Conservation (phyloP, 2,888 invertebrate species). For the Chrysolina americana region DNA sequence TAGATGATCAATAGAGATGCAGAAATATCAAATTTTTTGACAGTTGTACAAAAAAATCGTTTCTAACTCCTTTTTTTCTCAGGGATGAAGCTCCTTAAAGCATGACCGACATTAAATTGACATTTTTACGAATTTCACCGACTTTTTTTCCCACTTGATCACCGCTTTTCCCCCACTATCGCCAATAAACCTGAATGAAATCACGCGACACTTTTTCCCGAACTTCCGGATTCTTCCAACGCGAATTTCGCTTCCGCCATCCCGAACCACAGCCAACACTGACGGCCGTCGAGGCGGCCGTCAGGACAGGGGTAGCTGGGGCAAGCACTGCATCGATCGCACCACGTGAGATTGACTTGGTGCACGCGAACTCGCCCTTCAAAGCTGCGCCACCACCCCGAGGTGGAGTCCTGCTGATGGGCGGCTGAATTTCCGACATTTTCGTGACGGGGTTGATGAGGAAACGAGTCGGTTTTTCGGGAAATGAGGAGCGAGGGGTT, state of each 20-base stretch:
- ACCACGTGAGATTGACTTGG: conserved; percentile 53
- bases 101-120: too few relatives aligned
- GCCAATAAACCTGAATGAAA: not conserved
- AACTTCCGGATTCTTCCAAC: not conserved
- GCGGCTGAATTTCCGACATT: conserved; percentile 41
- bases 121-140: too few relatives aligned
- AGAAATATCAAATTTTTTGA: too few relatives aligned
- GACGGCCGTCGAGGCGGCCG: conserved; percentile 50
- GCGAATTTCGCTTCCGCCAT: conserved; percentile 55
- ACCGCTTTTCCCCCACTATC: too few relatives aligned
- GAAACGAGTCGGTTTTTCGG: not conserved
- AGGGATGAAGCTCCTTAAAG: too few relatives aligned
- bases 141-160: too few relatives aligned
- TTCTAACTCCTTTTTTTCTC: too few relatives aligned
- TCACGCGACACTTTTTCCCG: not conserved
- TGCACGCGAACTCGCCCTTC: conserved; percentile 43
- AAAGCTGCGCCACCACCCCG: conserved; percentile 47
- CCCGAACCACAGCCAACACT: conserved; percentile 65
- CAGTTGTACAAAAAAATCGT: too few relatives aligned
- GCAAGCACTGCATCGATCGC: conserved; percentile 47
- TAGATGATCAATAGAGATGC: too few relatives aligned
- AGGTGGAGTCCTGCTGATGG: conserved; percentile 54
- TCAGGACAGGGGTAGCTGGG: conserved; percentile 45
- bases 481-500: not conserved
- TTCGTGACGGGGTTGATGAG: not conserved